Percentiles rank a stretch among this genome's conserved stretches.
phyloP scores from a whole-genome alignment of 2,888 invertebrate genomes.

The Dynastes hyllus region DNA sequence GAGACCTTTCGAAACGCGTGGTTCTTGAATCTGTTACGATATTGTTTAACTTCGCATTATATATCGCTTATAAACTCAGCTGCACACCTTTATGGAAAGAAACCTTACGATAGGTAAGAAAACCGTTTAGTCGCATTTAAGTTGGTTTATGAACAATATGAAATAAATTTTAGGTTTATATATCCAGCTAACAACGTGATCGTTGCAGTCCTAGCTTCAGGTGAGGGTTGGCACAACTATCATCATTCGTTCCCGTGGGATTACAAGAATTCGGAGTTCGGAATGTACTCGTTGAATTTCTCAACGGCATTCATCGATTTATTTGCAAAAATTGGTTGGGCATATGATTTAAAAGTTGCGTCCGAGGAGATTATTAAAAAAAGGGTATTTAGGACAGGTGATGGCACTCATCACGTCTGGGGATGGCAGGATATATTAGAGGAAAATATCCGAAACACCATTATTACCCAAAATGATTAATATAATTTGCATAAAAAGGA shows the following conservation, averaged over 20 bases:
- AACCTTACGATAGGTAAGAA: conserved; percentile 81
- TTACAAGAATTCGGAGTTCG: conserved; percentile 87
- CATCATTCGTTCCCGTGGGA: conserved; percentile 92
- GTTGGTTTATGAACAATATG: too few relatives aligned
- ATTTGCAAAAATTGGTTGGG: conserved; percentile 89
- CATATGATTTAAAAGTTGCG: conserved; percentile 89
- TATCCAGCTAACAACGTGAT: conserved; percentile 47
- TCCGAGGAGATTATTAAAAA: conserved; percentile 80
- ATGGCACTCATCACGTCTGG: conserved; percentile 84
- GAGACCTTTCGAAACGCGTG: conserved; percentile 81
- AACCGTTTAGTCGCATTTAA: too few relatives aligned
- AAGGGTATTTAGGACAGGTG: conserved; percentile 84
- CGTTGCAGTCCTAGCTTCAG: conserved; percentile 80
- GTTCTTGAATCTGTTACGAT: conserved; percentile 84
- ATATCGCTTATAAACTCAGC: conserved; percentile 95
- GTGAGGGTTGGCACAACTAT: conserved; percentile 92
- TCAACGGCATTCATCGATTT: conserved; percentile 87
- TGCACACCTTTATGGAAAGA: conserved; percentile 87
- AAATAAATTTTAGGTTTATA: conserved; percentile 32
- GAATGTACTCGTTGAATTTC: conserved; percentile 81
- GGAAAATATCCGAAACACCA: conserved; percentile 65
- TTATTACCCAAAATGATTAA: conserved; percentile 63
- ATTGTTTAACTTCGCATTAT: conserved; percentile 85
- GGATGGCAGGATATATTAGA: conserved; percentile 83
- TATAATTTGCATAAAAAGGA: background rate